Base-by-base conservation (phyloP, 1,140 invertebrate species). In the Macrocentrus cingulum region DNA sequence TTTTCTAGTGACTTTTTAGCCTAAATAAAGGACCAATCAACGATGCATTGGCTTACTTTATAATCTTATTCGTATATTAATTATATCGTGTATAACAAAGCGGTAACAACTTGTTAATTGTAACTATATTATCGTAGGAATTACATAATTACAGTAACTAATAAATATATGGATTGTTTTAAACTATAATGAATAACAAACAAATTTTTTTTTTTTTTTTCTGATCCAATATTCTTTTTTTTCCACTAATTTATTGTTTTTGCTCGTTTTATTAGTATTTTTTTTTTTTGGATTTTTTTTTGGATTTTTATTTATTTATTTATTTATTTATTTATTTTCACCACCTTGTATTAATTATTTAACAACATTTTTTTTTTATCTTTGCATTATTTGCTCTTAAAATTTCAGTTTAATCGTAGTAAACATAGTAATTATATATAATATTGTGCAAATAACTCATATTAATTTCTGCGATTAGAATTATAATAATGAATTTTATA, bases 71-170 rank as follows among this genome's bases (percentile, higher is more conserved):
- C 25, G 61, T 75, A 72, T 71, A 74, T 75, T 74, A 74, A 74
- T 75, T 74, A 75, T 74, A 75, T 75, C 68, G 72, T 76, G 72
- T 76, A 76, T 76, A 76, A 75, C 72, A 76, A 76, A 76, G 74
- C 74, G 70, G 71, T 75, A 76, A 76, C 72, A 76, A 76, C 71
- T 76, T 76, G 72, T 76, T 75, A 72, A 76, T 76, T 73, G 69
- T 74, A 74, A 58, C 56, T 58, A 72, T 74, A 75, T 76, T 76
- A 75, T 66, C 69, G 66, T 76, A 74, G 70, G 74, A 75, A 75
- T 75, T 70, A 72, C 70, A 67, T 75, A 74, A 71, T 75, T 76
- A 75, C 71, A 72, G 68, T 76, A 74, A 76, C 72, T 68, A 73
- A 76, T 73, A 66, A 69, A 74, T 69, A 66, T 67, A 74, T 74